Percentiles rank a stretch among this genome's conserved stretches.
Conservation (phyloP, 2,797 vertebrate species). For the Acanthurus tractus region DNA sequence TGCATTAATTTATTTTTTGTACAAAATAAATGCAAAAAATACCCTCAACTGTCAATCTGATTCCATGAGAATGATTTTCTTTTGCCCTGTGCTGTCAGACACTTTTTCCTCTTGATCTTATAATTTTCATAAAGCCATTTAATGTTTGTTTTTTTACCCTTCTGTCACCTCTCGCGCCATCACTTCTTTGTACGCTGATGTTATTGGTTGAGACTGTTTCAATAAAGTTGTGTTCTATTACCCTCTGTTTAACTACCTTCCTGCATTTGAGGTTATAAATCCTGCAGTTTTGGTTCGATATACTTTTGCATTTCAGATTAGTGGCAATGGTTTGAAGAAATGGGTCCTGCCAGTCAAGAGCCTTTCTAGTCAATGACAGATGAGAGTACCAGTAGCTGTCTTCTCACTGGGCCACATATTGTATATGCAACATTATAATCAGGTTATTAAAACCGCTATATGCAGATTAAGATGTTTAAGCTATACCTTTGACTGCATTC, state of each 20-base stretch:
- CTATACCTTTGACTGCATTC: background rate
- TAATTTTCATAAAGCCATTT: slow-evolving; percentile 68
- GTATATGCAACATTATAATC: background rate
- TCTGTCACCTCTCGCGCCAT: slow-evolving; percentile 61
- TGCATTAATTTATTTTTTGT: slow-evolving; percentile 93
- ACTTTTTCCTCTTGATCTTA: slow-evolving; percentile 61
- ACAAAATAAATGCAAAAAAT: slow-evolving; percentile 91
- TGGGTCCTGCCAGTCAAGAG: background rate
- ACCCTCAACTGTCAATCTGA: slow-evolving; percentile 84
- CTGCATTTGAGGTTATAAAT: slow-evolving; percentile 3
- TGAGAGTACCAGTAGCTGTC: background rate
- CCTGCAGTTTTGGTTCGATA: background rate
- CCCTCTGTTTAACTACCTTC: slow-evolving; percentile 65
- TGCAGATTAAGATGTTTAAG: background rate
- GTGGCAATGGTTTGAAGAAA: background rate
- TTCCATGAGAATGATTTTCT: slow-evolving; percentile 74
- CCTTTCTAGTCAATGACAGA: background rate
- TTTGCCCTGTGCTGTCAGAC: slow-evolving; percentile 66
- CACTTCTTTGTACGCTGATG: slow-evolving; percentile 86
- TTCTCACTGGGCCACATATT: background rate
- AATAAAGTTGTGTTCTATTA: slow-evolving; percentile 91
- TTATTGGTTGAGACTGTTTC: slow-evolving; percentile 90
- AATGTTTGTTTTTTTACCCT: slow-evolving; percentile 51
- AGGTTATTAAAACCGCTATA: background rate
- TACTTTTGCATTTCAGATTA: background rate